Base-by-base conservation (phyloP, 2,113 vertebrate genomes). In the Tupaia tana region DNA sequence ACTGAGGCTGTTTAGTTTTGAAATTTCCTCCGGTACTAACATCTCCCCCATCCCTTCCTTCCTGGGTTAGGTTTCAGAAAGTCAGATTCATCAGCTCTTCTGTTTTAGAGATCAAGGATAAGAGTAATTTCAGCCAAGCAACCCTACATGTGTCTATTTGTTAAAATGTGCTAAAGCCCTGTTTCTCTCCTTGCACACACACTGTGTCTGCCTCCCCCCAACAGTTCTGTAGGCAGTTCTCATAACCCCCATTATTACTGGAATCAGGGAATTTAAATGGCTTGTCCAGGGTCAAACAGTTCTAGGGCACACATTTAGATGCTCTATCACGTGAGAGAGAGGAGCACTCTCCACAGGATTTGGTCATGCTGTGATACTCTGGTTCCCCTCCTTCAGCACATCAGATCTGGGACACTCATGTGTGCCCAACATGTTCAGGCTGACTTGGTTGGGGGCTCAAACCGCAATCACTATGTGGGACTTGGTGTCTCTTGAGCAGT, bases 151-250 rank as follows among this genome's bases (percentile, higher is more conserved):
- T 11, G 9, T 43, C 34, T 59, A 9, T 52, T 52, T 43, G 13
- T 52, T 88, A 61, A 54, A 25, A 25, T 9, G 10, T 15, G 16
- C 22, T 43, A 74, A 83, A 20, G 18, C 22, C 3, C 9, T 27
- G 43, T 52, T 58, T 69, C 6, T 43, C 34, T 15, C 34, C 19
- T 6, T 0, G 6, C 11, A 1, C 3, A 0, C 0, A 24, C 7
- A 10, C 29, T 29, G 13, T 20, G 58, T 20, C 43, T 43, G 43
- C 43, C 43, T 34, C 61, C 80, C 14, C 6, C n/a, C 25, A 31
- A 10, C 3, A 31, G 34, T 19, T 29, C 52, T 63, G 11, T 11
- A 7, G 43, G 56, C 27, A 83, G 25, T n/a, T 52, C 2, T 10
- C 2, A 27, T 0, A 14, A 59, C 54, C 10, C 29, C 4, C 20